phyloP scores from a whole-genome alignment of 2,113 vertebrate genomes.

The Nycticorax nycticorax region DNA sequence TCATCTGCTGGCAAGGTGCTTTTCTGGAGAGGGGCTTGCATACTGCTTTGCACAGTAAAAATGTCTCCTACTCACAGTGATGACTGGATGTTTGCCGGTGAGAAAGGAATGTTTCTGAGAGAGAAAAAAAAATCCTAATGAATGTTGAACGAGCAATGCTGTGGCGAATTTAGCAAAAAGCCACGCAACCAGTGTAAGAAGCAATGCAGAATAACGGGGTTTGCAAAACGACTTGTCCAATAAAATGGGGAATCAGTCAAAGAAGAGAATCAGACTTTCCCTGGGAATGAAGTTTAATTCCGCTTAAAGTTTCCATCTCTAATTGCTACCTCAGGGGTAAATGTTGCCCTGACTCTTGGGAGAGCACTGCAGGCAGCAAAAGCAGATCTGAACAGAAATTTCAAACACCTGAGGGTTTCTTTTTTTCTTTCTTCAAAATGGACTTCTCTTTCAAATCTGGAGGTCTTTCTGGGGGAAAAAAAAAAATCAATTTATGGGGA shows the following conservation, averaged over 20 bases:
- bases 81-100: neutral
- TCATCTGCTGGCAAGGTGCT: neutral
- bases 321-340: neutral
- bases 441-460: neutral
- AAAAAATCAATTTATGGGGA: neutral
- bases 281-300: neutral
- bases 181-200: neutral
- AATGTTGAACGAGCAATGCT: neutral
- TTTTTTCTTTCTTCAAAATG: neutral
- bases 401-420: neutral
- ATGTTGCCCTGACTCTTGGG: neutral
- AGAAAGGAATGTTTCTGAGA: neutral
- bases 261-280: neutral
- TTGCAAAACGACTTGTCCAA: neutral
- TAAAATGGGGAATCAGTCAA: neutral
- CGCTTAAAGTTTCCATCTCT: neutral
- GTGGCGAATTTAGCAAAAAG: neutral
- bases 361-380: neutral
- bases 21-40: neutral
- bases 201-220: neutral
- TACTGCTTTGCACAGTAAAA: neutral
- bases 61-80: rapidly evolving
- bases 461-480: neutral
- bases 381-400: neutral
- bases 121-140: neutral